A percentile compares a stretch with the other conserved stretches of the same genome.
Evolutionary conservation across 2,797 vertebrate species (phyloP).

Genomic region (Tenualosa thibaudeaui): DNA sequence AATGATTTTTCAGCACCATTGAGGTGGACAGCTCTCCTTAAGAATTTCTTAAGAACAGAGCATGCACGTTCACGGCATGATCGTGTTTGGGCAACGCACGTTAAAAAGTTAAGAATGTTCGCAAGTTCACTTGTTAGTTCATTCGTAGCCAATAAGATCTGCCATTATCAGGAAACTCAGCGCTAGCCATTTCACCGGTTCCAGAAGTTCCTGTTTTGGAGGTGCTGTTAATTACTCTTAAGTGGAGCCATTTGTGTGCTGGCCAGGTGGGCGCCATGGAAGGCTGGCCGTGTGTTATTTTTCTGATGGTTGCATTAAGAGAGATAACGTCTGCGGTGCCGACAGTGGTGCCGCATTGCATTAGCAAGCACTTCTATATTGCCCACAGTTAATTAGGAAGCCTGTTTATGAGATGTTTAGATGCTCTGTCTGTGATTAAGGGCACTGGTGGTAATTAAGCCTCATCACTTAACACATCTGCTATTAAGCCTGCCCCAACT

Average conservation of each 20-base stretch:
- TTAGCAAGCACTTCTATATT: constrained; percentile 42
- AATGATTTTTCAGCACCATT: too few relatives aligned
- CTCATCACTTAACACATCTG: constrained; percentile 41
- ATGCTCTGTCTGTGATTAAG: constrained; percentile 44
- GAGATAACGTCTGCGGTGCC: background rate
- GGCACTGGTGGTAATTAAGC: constrained; percentile 49
- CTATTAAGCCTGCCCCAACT: constrained; percentile 28
- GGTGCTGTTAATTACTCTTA: background rate
- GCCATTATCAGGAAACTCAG: too few relatives aligned
- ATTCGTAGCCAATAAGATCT: too few relatives aligned
- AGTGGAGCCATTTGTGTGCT: background rate
- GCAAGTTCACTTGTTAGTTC: too few relatives aligned
- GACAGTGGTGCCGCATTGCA: background rate
- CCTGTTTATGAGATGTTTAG: constrained; percentile 48
- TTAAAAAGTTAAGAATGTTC: too few relatives aligned
- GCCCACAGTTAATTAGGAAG: constrained; percentile 47
- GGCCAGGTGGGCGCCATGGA: constrained; percentile 25
- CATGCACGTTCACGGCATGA: too few relatives aligned
- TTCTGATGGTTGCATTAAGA: constrained; percentile 42
- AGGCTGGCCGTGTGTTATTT: constrained; percentile 28
- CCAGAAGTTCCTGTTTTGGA: background rate
- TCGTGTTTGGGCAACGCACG: too few relatives aligned
- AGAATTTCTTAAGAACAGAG: too few relatives aligned
- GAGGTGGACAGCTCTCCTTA: too few relatives aligned
- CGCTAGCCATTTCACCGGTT: too few relatives aligned